Evolutionary conservation across 1,140 invertebrate genomes (phyloP).

Genomic region (Paraescarpia echinospica): DNA sequence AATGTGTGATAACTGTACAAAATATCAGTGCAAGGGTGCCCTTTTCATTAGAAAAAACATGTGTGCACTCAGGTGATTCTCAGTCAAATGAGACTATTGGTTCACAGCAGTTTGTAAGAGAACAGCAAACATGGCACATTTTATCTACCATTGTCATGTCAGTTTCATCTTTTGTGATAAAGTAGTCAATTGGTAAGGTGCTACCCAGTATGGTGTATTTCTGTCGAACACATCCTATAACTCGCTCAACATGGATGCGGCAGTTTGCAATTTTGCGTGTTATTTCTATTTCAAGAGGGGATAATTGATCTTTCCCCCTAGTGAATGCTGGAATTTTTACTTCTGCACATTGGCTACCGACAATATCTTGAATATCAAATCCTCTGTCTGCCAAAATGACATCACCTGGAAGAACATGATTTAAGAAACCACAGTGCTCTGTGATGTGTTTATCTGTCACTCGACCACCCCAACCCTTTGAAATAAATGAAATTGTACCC

Average conservation of each 20-base stretch:
- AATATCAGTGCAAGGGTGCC: no score
- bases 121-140: conserved; percentile 6
- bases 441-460: conserved; percentile 53
- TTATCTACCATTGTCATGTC: conserved; percentile 8
- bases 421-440: conserved; percentile 49
- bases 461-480: conserved; percentile 47
- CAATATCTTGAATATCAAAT: conserved; percentile 41
- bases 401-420: conserved; percentile 53
- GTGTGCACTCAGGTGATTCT: background rate
- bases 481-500: conserved; percentile 12
- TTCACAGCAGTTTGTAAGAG: conserved; percentile 16
- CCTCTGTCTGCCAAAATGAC: conserved; percentile 56
- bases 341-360: conserved; percentile 2
- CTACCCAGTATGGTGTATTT: background rate
- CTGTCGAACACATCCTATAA: conserved; percentile 12
- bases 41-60: no score
- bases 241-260: conserved; percentile 20
- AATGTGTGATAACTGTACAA: no score
- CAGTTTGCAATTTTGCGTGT: background rate
- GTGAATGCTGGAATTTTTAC: conserved; percentile 15
- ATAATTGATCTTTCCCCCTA: background rate
- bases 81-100: background rate
- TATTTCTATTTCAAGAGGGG: conserved; percentile 13
- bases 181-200: conserved; percentile 18
- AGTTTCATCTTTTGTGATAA: background rate